Evolutionary conservation across 1,140 invertebrate genomes (phyloP).

Genomic region (Drosophila bifasciata): DNA sequence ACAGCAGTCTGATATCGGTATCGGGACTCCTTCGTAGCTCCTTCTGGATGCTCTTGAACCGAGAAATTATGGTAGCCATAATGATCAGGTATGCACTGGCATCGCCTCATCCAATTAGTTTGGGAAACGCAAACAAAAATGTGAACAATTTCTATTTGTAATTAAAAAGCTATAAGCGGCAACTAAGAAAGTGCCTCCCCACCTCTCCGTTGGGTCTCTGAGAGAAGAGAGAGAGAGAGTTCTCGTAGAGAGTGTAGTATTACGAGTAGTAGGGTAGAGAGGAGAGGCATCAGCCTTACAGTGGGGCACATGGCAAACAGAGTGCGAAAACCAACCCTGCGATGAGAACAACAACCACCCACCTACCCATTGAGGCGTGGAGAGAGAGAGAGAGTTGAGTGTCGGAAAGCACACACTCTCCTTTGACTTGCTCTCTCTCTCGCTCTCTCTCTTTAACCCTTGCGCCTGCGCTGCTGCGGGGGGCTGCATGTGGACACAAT

Average conservation of each 20-base stretch:
- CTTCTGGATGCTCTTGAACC: conserved; percentile 12
- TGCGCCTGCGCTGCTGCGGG: conserved; percentile 36
- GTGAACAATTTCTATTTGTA: conserved; percentile 51
- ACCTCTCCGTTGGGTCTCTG: too few species aligned
- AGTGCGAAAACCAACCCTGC: conserved; percentile 68
- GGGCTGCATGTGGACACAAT: conserved; percentile 25
- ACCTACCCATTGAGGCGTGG: conserved; percentile 69
- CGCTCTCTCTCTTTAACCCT: conserved; percentile 36
- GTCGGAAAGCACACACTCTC: conserved; percentile 8
- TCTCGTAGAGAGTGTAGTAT: too few species aligned
- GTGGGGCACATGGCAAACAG: conserved; percentile 60
- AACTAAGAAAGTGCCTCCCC: conserved; percentile 22
- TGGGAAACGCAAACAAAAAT: conserved; percentile 59
- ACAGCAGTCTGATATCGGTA: not conserved
- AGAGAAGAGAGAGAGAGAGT: too few species aligned
- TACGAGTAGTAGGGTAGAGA: too few species aligned
- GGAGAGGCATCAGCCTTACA: conserved; percentile 23
- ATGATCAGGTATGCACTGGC: conserved; percentile 22
- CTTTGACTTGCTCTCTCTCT: conserved; percentile 2
- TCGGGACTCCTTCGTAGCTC: conserved; percentile 1
- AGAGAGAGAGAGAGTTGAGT: conserved; percentile 15
- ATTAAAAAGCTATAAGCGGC: conserved; percentile 73
- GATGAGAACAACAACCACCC: conserved; percentile 58
- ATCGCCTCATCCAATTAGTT: conserved; percentile 57
- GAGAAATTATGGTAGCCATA: conserved; percentile 18